Base-by-base conservation (phyloP, 2,113 vertebrate genomes). In the Notarius quadriscutis region DNA sequence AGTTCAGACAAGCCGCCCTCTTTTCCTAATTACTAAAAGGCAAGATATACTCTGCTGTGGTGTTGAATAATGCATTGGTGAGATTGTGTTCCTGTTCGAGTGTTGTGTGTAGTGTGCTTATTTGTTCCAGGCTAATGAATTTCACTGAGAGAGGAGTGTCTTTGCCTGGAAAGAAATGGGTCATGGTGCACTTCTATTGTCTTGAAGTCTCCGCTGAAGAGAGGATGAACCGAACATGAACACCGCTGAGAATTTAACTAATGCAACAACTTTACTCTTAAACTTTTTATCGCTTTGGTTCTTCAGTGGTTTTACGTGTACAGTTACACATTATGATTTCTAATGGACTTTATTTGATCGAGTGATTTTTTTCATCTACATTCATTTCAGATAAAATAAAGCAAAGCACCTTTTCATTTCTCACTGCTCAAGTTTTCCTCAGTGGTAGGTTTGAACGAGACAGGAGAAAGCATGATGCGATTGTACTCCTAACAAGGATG, bases 401-500 rank as follows among this genome's bases (percentile, higher is more conserved):
- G 51, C 51, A 57, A 17, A 6, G 22, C 25, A 27, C 5, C 12
- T 7, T 53, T 53, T 27, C 74, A 18, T 79, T 27, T 80, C 77
- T 69, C 30, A 63, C 27, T 58, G 75, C 11, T 55, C 7, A 81
- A 18, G 41, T 77, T 72, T 91, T 75, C 89, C 79, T 90, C 65
- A 84, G 53, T 72, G 83, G 65, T 82, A 77, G 63, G 75, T 74
- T 83, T 30, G 2, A 81, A 86, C 2, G 34, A 60, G 78, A 84
- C 63, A 84, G 60, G 72, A 27, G 50, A 41, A 81, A 77, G 71
- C 60, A 27, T 80, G 67, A n/a, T 53, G 53, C 50, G 41, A 86
- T 77, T 83, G 80, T 81, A 86, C 84, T 81, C 63, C 92, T 93
- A 92, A 93, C 92, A 93, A 94, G 50, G 72, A 30, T 65, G 71